phyloP scores from a whole-genome alignment of 23 tunicate species.

The Oikopleura albicans region DNA sequence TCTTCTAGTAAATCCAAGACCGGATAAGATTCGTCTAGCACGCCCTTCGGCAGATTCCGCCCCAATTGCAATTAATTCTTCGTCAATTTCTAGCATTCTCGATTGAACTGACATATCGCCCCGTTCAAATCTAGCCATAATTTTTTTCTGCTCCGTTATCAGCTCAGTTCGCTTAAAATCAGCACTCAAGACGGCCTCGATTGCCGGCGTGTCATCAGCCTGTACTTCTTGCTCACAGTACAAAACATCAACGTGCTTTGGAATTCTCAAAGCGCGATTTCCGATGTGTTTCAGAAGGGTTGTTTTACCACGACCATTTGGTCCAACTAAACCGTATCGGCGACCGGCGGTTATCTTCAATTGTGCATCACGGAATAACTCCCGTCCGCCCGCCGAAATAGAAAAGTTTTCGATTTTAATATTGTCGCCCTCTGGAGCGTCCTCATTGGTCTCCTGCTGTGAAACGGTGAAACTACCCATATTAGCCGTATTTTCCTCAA shows the following conservation, averaged over 20 bases:
- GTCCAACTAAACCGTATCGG: slow-evolving; percentile 88
- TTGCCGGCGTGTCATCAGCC: slow-evolving; percentile 71
- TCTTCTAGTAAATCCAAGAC: slow-evolving; percentile 67
- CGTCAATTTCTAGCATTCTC: slow-evolving; percentile 59
- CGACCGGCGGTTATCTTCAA: slow-evolving; percentile 72
- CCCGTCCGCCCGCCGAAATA: slow-evolving; percentile 91
- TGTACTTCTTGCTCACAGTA: slow-evolving; percentile 94
- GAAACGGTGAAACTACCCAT: slow-evolving; percentile 59
- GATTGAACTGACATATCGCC: slow-evolving; percentile 67
- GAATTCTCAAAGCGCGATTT: slow-evolving; percentile 47
- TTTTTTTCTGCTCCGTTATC: slow-evolving; percentile 39
- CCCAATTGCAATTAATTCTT: slow-evolving; percentile 76
- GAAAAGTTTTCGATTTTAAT: slow-evolving; percentile 82
- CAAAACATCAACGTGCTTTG: slow-evolving; percentile 68
- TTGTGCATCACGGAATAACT: slow-evolving; percentile 68
- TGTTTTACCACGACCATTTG: slow-evolving; percentile 95
- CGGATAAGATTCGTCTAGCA: slow-evolving; percentile 77
- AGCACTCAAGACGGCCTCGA: slow-evolving; percentile 73
- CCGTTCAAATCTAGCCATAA: slow-evolving; percentile 32
- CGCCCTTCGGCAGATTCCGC: slow-evolving; percentile 78
- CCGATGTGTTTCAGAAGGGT: slow-evolving; percentile 74
- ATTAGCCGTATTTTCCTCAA: slow-evolving; percentile 44
- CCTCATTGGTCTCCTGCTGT: slow-evolving; percentile 24
- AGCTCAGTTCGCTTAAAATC: slow-evolving; percentile 45
- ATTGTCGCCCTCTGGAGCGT: slow-evolving; percentile 38